Percentiles rank a stretch among this genome's conserved stretches.
Evolutionary conservation across 2,797 vertebrate species (phyloP).

Genomic region (Liparis tanakae): DNA sequence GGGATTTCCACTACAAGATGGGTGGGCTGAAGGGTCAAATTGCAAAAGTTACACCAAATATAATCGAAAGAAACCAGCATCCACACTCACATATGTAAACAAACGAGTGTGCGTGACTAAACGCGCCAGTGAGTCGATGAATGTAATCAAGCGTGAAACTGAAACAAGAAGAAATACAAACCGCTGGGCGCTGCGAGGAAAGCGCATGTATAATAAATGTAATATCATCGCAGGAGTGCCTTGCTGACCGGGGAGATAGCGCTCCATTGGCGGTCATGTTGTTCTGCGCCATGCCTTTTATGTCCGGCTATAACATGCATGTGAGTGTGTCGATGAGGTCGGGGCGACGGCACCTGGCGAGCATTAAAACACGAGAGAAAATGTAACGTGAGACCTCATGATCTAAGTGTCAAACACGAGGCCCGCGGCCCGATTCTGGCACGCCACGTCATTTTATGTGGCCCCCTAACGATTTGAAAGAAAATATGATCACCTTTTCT

Average conservation of each 20-base stretch:
- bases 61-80: constrained; percentile 43
- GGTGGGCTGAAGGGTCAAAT: constrained; percentile 41
- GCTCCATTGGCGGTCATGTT: constrained; percentile 29
- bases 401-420: constrained; percentile 12
- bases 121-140: constrained; percentile 49
- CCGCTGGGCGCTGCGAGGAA: constrained; percentile 17
- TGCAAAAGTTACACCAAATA: constrained; percentile 52
- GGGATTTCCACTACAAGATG: constrained; percentile 38
- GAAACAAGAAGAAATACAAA: constrained; percentile 50
- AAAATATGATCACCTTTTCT: no score
- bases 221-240: constrained; percentile 12
- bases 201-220: constrained; percentile 19
- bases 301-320: constrained; percentile 41
- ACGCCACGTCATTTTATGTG: no score
- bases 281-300: constrained; percentile 20
- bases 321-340: constrained; percentile 31
- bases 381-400: constrained; percentile 55
- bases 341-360: constrained; percentile 44
- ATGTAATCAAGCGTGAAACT: constrained; percentile 50
- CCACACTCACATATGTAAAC: constrained; percentile 45
- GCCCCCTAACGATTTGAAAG: no score
- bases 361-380: constrained; percentile 38
- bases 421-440: no score
- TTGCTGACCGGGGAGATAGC: constrained; percentile 22
- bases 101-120: constrained; percentile 43